A percentile compares a stretch with the other conserved stretches of the same genome.
Evolutionary conservation across 1,140 invertebrate genomes (phyloP).

Genomic region (Orchesella cincta): DNA sequence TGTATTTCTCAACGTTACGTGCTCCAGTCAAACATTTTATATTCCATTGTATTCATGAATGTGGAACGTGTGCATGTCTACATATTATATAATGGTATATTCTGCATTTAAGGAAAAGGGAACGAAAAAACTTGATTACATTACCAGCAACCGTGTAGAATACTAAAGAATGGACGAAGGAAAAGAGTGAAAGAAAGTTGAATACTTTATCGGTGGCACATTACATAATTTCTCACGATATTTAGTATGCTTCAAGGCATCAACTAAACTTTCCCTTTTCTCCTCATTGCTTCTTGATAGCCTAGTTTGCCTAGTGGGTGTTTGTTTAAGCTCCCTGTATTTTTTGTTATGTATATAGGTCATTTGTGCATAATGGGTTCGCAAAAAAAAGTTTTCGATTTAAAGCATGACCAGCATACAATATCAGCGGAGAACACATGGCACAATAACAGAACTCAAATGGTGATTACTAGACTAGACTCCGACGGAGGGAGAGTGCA

Average conservation of each 20-base stretch:
- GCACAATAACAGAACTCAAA: too few species aligned
- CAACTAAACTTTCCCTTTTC: not conserved
- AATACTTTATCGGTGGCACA: constrained; percentile 23
- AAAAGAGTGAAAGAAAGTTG: not conserved
- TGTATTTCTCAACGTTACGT: too few species aligned
- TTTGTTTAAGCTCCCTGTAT: not conserved
- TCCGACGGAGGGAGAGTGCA: too few species aligned
- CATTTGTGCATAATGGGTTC: constrained; percentile 1
- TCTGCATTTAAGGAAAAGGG: too few species aligned
- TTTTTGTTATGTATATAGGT: not conserved
- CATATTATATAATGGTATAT: too few species aligned
- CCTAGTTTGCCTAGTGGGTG: not conserved
- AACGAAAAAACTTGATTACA: constrained; percentile 3
- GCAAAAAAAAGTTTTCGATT: not conserved
- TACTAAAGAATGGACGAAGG: constrained; percentile 13
- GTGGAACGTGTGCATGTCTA: too few species aligned
- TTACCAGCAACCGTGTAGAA: not conserved
- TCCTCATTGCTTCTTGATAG: constrained; percentile 8
- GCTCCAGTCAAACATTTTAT: too few species aligned
- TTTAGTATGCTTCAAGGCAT: constrained; percentile 3
- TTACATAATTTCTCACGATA: constrained; percentile 29
- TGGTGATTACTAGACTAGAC: too few species aligned
- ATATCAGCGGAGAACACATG: too few species aligned
- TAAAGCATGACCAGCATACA: too few species aligned
- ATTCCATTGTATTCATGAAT: too few species aligned